A percentile compares a stretch with the other conserved stretches of the same genome.
Evolutionary conservation across 2,888 invertebrate species (phyloP).

Genomic region (Drosophila trichaetosa): DNA sequence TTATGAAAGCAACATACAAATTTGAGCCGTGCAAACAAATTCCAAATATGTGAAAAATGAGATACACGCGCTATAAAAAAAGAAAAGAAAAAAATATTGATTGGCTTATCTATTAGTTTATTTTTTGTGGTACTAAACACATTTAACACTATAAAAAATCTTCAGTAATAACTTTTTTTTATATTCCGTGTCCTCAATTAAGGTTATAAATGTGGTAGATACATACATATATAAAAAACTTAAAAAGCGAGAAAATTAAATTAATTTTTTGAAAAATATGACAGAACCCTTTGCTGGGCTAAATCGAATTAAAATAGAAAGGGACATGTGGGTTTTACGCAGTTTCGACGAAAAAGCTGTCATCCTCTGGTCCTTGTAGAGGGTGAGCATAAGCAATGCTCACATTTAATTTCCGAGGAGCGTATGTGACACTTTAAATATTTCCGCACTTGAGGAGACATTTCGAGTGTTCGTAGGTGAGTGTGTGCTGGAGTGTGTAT

Average conservation of each 20-base stretch:
- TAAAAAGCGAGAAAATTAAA: too few relatives aligned
- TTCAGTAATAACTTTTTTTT: neutral
- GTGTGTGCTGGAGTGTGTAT: conserved; percentile 17
- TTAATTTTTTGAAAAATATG: neutral
- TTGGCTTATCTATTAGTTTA: neutral
- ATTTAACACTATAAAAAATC: too few relatives aligned
- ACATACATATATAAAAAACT: too few relatives aligned
- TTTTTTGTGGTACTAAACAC: neutral
- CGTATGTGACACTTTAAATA: conserved; percentile 79
- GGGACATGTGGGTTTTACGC: neutral
- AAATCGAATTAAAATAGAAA: neutral
- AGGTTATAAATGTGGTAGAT: neutral
- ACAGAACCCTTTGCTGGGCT: neutral
- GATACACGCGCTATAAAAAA: neutral
- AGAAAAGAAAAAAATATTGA: neutral
- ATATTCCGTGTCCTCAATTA: neutral
- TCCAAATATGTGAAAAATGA: neutral
- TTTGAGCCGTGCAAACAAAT: neutral
- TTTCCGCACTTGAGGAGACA: conserved; percentile 76
- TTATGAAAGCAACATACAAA: neutral
- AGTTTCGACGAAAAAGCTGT: conserved; percentile 19
- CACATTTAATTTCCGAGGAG: conserved; percentile 77
- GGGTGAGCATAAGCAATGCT: conserved; percentile 58
- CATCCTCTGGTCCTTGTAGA: conserved; percentile 24
- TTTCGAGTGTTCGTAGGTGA: conserved; percentile 47